Conservation (phyloP, 2,113 vertebrate genomes). For the Dascyllus trimaculatus region DNA sequence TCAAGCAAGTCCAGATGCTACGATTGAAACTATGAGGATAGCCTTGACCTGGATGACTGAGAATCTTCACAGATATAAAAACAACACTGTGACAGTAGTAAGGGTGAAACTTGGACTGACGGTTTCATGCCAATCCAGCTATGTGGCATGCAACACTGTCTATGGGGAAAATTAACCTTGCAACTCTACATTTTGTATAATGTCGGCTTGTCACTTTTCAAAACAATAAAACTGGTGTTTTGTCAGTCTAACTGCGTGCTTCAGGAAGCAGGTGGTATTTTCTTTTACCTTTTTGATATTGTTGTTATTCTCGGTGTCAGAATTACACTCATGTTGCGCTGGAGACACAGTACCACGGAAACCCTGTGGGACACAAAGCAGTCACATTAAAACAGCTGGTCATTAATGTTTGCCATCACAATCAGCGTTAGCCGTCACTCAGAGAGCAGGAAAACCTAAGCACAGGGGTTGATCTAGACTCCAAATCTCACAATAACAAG, state of each 20-base stretch:
- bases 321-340: slow-evolving; percentile 77
- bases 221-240: not conserved
- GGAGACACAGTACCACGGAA: slow-evolving; percentile 81
- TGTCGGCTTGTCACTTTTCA: too few relatives aligned
- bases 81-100: too few relatives aligned
- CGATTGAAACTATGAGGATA: too few relatives aligned
- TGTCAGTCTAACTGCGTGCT: not conserved
- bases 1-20: too few relatives aligned
- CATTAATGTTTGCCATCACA: slow-evolving; percentile 53
- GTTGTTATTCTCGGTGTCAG: slow-evolving; percentile 80
- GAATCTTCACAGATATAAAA: too few relatives aligned
- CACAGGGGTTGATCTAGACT: slow-evolving; percentile 31
- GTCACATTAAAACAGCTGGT: slow-evolving; percentile 42
- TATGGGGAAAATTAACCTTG: too few relatives aligned
- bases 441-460: slow-evolving; percentile 33
- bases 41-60: too few relatives aligned
- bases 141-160: too few relatives aligned
- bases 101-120: not conserved
- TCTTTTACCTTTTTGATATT: slow-evolving; percentile 83
- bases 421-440: slow-evolving; percentile 54
- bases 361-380: slow-evolving; percentile 75
- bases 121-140: not conserved
- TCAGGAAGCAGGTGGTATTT: not conserved
- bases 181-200: too few relatives aligned
- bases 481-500: slow-evolving; percentile 31